Conservation (phyloP, 2,797 vertebrate species). For the Margarornis squamiger region DNA sequence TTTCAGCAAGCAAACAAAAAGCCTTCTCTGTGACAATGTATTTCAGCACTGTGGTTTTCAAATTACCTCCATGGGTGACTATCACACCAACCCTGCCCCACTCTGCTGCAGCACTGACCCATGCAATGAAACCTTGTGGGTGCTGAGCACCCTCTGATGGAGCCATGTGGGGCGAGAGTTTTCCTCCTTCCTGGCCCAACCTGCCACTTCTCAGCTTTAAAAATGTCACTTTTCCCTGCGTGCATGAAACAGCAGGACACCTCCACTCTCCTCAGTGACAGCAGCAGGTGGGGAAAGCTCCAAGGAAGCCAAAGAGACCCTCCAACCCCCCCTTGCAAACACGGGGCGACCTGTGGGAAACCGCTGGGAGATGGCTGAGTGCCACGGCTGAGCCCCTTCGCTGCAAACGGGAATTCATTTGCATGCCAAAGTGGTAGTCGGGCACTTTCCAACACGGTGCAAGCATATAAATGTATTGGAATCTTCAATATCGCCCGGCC, state of each 20-base stretch:
- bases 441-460: neutral
- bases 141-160: neutral
- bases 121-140: rapidly evolving
- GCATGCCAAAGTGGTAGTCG: conserved; percentile 17
- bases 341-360: conserved; percentile 32
- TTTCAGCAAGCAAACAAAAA: neutral
- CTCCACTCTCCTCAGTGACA: neutral
- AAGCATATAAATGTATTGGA: neutral
- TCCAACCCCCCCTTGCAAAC: neutral
- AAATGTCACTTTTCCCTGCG: rapidly evolving
- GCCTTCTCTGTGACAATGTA: rapidly evolving
- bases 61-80: rapidly evolving
- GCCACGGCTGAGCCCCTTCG: conserved; percentile 12
- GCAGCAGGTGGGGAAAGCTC: neutral
- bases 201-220: neutral
- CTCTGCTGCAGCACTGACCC: neutral
- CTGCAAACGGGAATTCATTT: neutral
- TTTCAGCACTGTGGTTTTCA: rapidly evolving
- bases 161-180: rapidly evolving
- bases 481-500: neutral
- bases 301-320: neutral
- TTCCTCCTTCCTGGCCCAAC: neutral
- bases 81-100: rapidly evolving
- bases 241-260: rapidly evolving
- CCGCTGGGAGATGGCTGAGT: neutral